Evolutionary conservation across 2,113 vertebrate species (phyloP).

Genomic region (Seriola quinqueradiata): DNA sequence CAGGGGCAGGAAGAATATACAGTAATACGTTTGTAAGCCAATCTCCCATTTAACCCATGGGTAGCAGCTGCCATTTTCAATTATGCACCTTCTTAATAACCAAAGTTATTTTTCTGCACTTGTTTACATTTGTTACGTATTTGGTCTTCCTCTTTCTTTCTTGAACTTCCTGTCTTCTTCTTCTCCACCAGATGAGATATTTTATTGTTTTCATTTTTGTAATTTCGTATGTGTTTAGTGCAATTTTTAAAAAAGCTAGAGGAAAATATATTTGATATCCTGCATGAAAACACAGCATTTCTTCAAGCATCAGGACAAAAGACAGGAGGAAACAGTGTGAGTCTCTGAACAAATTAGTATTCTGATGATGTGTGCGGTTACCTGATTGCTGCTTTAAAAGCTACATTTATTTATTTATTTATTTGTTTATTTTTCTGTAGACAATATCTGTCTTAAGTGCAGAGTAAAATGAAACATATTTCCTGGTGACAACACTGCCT

Average conservation of each 20-base stretch:
- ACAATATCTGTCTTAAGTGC: not conserved
- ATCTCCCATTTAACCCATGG: slow-evolving; percentile 65
- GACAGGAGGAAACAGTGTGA: not conserved
- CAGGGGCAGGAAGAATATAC: slow-evolving; percentile 41
- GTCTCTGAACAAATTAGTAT: not conserved
- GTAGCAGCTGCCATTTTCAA: slow-evolving; percentile 60
- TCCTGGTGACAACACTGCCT: not conserved
- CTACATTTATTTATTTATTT: not conserved
- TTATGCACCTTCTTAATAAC: slow-evolving; percentile 66
- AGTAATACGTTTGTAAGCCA: slow-evolving; percentile 66
- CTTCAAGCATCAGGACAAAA: not conserved
- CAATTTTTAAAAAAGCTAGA: not conserved
- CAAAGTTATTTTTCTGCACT: slow-evolving; percentile 43
- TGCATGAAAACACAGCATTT: not conserved
- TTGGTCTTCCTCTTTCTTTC: slow-evolving; percentile 4
- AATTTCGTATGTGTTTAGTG: not conserved
- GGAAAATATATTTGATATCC: not conserved
- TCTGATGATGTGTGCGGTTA: not conserved
- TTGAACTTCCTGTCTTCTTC: slow-evolving; percentile 4
- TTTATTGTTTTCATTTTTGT: not conserved
- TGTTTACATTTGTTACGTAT: slow-evolving; percentile 49
- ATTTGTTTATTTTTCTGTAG: not conserved
- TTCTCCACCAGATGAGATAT: slow-evolving; percentile 2
- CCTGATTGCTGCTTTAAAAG: not conserved
- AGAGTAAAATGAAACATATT: slow-evolving; percentile 14